Percentiles rank a stretch among this genome's conserved stretches.
Evolutionary conservation across 2,113 vertebrate species (phyloP).

Genomic region (Narcine bancroftii): DNA sequence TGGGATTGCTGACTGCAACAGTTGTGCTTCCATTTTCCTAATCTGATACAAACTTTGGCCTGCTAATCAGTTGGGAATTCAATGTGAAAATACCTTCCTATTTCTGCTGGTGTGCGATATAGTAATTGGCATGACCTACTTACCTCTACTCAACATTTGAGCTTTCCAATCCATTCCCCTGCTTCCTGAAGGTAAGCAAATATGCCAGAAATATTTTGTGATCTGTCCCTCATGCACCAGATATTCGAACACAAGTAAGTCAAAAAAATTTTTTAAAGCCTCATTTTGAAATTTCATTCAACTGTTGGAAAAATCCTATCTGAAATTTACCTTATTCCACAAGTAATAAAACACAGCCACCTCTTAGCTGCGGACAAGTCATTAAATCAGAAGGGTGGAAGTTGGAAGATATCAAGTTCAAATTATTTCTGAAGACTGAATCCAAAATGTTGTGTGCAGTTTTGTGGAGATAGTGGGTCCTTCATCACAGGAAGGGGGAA

Average conservation of each 20-base stretch:
- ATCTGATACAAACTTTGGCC: constrained; percentile 9
- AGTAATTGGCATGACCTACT: constrained; percentile 27
- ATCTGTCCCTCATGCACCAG: background rate
- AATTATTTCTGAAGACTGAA: background rate
- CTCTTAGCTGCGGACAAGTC: background rate
- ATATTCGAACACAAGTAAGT: background rate
- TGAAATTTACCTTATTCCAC: background rate
- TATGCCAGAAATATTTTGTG: background rate
- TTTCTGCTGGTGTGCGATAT: background rate
- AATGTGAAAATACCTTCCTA: background rate
- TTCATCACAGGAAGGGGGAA: background rate
- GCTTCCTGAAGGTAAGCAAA: background rate
- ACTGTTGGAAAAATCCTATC: background rate
- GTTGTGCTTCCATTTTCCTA: constrained; percentile 7
- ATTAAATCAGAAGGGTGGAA: background rate
- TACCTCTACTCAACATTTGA: background rate
- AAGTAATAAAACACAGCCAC: background rate
- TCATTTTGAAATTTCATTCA: constrained; percentile 13
- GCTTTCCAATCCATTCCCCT: background rate
- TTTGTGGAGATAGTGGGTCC: background rate
- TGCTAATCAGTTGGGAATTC: constrained; percentile 14
- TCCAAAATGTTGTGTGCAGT: background rate
- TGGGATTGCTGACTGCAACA: background rate
- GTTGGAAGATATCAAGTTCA: background rate
- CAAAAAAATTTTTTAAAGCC: too few species aligned